These are phyloP conservation scores for Drosophila nigrodunni DNA, from an alignment of 1,140 invertebrate genomes.

Conservation along the genomic window DNA sequence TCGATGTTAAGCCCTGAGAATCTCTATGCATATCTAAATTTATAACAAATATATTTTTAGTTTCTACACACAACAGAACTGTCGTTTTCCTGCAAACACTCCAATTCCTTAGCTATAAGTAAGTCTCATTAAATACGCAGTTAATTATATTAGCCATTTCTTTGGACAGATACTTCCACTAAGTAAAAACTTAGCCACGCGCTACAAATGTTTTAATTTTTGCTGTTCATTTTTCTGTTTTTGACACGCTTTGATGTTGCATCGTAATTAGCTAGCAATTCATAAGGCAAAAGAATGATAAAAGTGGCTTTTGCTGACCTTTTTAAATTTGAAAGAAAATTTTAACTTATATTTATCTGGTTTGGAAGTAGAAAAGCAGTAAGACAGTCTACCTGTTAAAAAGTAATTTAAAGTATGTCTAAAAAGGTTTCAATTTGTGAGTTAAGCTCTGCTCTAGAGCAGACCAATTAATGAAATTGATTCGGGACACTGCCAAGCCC, in stretches of 20 bases:
- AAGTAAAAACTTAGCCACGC: background rate
- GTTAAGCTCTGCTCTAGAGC: background rate
- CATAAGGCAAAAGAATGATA: constrained; percentile 15
- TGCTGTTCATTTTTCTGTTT: background rate
- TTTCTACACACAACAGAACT: too few species aligned
- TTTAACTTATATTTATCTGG: background rate
- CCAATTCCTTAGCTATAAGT: constrained; percentile 1
- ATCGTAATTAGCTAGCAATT: constrained; percentile 35
- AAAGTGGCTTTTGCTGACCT: background rate
- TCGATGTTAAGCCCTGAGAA: too few species aligned
- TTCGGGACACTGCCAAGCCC: constrained; percentile 27
- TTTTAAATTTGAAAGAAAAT: background rate
- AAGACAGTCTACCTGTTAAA: constrained; percentile 4
- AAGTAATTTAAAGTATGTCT: constrained; percentile 35
- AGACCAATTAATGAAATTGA: constrained; percentile 40
- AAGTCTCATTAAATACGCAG: constrained; percentile 1
- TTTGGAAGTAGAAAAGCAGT: constrained; percentile 4
- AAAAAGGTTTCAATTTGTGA: constrained; percentile 18
- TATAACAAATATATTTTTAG: too few species aligned
- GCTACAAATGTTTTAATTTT: constrained; percentile 10
- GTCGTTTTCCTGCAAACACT: background rate
- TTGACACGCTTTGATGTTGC: constrained; percentile 32
- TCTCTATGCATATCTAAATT: too few species aligned
- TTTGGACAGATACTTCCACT: background rate
- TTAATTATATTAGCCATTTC: background rate